Percentiles rank a stretch among this genome's conserved stretches.
These are phyloP conservation scores for Pomacea canaliculata DNA, from an alignment of 2,888 invertebrate genomes.

Conservation along the genomic window DNA sequence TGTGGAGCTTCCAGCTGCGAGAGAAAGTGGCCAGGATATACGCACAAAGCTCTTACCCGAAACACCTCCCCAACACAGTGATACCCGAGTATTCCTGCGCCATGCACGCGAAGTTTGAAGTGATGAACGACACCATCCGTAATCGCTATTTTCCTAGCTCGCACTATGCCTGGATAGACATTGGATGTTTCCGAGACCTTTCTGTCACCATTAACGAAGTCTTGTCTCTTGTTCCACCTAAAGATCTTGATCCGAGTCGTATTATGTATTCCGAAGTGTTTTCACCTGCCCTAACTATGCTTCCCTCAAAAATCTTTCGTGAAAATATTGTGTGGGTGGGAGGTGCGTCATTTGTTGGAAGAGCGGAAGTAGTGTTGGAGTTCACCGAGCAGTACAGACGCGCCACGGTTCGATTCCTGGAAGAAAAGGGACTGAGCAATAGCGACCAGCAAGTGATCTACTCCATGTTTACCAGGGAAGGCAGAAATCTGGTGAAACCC, in stretches of 20 bases:
- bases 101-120: conserved; percentile 24
- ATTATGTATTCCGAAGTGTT: not conserved
- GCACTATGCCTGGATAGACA: conserved; percentile 15
- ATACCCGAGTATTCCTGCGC: conserved; percentile 15
- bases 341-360: conserved; percentile 18
- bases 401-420: not conserved
- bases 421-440: conserved; percentile 5
- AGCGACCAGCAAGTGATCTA: conserved; percentile 20
- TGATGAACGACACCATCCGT: not conserved
- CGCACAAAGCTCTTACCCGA: conserved; percentile 8
- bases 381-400: conserved; percentile 9
- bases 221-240: not conserved
- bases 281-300: not conserved
- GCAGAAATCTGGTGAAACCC: not conserved
- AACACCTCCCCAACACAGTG: conserved; percentile 20
- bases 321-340: conserved; percentile 18
- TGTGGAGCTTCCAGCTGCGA: conserved; percentile 14
- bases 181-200: conserved; percentile 11
- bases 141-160: not conserved
- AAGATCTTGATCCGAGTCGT: not conserved
- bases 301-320: not conserved
- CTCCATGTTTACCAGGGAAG: not conserved
- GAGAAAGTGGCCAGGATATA: not conserved
- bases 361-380: conserved; percentile 2
- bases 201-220: not conserved